Evolutionary conservation across 2,888 invertebrate species (phyloP).

Genomic region (Vanessa cardui): DNA sequence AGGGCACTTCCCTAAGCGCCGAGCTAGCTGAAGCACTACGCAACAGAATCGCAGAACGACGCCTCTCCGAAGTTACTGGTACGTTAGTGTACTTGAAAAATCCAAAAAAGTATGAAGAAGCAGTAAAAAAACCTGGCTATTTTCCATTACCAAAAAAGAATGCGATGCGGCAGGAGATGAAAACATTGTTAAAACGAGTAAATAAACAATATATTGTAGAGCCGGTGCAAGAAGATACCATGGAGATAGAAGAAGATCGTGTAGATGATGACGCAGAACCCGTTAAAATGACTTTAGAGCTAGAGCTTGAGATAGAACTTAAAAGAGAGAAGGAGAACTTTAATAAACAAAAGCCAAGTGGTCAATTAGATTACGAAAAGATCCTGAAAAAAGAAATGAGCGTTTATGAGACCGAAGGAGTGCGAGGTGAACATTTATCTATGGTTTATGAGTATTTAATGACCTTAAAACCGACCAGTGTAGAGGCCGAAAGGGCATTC

Average conservation of each 20-base stretch:
- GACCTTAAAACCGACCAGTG: too few species aligned
- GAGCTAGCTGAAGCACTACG: not conserved
- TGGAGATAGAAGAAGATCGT: not conserved
- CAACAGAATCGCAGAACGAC: not conserved
- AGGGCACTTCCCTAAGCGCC: not conserved
- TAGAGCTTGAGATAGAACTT: not conserved
- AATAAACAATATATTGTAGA: not conserved
- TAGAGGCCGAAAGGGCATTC: too few species aligned
- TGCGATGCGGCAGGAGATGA: conserved; percentile 1
- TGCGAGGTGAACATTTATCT: too few species aligned
- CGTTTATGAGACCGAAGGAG: too few species aligned
- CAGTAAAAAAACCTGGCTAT: not conserved
- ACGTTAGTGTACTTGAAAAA: not conserved
- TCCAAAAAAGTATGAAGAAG: not conserved
- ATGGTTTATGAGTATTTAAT: too few species aligned
- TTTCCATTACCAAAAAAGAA: not conserved
- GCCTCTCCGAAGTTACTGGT: not conserved
- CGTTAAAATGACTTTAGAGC: not conserved
- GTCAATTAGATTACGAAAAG: conserved; percentile 9
- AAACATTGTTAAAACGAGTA: not conserved
- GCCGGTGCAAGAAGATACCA: not conserved
- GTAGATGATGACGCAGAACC: not conserved
- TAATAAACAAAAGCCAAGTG: not conserved
- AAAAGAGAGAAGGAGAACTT: not conserved
- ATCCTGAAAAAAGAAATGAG: conserved; percentile 16